Evolutionary conservation across 2,113 vertebrate genomes (phyloP).

Genomic region (Potamarius usumacintae): DNA sequence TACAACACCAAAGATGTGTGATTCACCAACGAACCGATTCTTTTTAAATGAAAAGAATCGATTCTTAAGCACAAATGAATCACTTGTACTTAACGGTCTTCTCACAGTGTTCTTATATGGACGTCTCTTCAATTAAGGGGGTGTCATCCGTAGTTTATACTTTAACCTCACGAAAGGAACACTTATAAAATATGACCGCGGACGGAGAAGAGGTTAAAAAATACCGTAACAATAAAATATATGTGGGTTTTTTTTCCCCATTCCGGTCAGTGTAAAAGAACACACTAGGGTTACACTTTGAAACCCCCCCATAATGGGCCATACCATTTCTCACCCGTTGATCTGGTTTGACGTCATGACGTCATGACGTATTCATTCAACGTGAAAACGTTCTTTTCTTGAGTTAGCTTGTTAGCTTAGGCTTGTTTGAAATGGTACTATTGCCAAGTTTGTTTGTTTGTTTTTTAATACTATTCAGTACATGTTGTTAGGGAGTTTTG

Average conservation of each 20-base stretch:
- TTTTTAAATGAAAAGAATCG: neutral
- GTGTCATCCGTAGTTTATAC: neutral
- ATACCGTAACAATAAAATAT: neutral
- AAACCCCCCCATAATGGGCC: neutral
- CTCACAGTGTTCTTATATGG: neutral
- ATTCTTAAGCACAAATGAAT: constrained; percentile 8
- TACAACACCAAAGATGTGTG: neutral
- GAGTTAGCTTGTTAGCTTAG: neutral
- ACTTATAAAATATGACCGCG: neutral
- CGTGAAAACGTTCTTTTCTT: neutral
- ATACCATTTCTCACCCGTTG: neutral
- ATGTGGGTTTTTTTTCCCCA: neutral
- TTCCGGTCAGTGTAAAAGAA: neutral
- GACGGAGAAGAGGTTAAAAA: too few relatives aligned
- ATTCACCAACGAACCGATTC: constrained; percentile 12
- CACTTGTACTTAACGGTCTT: neutral
- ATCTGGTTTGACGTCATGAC: neutral
- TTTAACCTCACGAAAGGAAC: neutral
- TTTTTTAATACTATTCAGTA: neutral
- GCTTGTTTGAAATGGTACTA: neutral
- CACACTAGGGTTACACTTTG: too few relatives aligned
- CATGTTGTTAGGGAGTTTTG: neutral
- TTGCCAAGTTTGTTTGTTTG: neutral
- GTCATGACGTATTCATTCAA: neutral
- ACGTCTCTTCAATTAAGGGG: neutral